These are phyloP conservation scores for Phoxinus phoxinus DNA, from an alignment of 2,113 vertebrate genomes.

Conservation along the genomic window DNA sequence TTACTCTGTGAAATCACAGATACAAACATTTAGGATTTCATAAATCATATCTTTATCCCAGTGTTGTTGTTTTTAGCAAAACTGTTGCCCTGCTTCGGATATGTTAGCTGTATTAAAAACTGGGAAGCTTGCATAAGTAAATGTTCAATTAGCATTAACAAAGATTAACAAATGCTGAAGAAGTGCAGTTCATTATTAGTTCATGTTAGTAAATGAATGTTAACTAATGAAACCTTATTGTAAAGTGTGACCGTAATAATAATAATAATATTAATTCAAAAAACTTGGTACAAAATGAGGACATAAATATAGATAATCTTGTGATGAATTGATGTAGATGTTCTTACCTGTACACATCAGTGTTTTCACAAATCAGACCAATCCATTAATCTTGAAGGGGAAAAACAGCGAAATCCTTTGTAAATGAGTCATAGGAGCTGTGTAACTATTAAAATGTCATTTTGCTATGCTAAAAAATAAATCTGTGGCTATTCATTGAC, in stretches of 20 bases:
- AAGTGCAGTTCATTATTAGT: too few relatives aligned
- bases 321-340: neutral
- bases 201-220: too few relatives aligned
- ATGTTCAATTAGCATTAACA: too few relatives aligned
- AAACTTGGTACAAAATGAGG: neutral
- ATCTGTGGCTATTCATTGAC: neutral
- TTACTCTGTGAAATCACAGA: neutral
- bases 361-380: neutral
- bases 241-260: neutral
- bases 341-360: constrained; percentile 5
- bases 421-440: neutral
- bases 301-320: neutral
- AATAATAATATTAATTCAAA: too few relatives aligned
- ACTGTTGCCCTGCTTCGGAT: neutral
- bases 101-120: neutral
- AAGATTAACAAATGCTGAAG: too few relatives aligned
- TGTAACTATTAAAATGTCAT: neutral
- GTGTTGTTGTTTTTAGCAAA: too few relatives aligned
- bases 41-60: neutral
- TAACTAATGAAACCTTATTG: too few relatives aligned
- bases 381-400: neutral
- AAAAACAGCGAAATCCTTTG: neutral
- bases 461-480: neutral
- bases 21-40: neutral
- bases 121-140: neutral